Percentiles rank a stretch among this genome's conserved stretches.
phyloP scores from a whole-genome alignment of 2,797 vertebrate species.

The Hemitrygon akajei region DNA sequence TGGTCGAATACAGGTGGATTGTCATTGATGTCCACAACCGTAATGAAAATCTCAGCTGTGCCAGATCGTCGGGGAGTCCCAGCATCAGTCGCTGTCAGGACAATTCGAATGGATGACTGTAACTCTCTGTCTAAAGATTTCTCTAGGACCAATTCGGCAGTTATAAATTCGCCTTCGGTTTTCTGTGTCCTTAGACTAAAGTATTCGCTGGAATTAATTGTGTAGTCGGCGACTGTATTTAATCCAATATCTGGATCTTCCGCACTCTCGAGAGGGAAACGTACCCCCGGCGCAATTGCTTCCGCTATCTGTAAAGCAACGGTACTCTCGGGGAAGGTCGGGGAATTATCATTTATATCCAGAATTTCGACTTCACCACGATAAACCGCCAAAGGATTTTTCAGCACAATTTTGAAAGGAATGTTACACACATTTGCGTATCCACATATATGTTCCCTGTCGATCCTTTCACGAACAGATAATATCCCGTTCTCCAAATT shows the following conservation, averaged over 20 bases:
- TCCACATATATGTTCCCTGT: constrained; percentile 36
- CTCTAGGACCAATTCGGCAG: constrained; percentile 39
- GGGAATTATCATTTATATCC: constrained; percentile 44
- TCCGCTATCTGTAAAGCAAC: constrained; percentile 47
- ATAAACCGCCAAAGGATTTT: constrained; percentile 47
- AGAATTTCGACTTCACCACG: constrained; percentile 47
- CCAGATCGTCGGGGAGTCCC: constrained; percentile 40
- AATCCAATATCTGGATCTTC: background rate
- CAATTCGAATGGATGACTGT: constrained; percentile 36
- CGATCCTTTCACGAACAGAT: constrained; percentile 38
- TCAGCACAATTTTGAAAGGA: constrained; percentile 43
- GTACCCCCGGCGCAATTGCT: constrained; percentile 45
- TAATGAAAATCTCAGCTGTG: constrained; percentile 36
- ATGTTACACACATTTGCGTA: constrained; percentile 5
- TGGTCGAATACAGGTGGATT: constrained; percentile 21
- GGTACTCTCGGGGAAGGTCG: constrained; percentile 36
- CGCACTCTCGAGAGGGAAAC: constrained; percentile 49
- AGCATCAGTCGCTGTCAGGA: constrained; percentile 42
- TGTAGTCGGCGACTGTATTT: constrained; percentile 46
- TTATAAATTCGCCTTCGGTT: constrained; percentile 38
- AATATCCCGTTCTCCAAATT: constrained; percentile 34
- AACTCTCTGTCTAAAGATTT: constrained; percentile 42
- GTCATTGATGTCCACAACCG: constrained; percentile 39
- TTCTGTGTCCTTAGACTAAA: constrained; percentile 46
- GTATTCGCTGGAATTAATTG: constrained; percentile 39